These are phyloP conservation scores for Drosophila anceps DNA, from an alignment of 2,888 invertebrate genomes.

Conservation along the genomic window DNA sequence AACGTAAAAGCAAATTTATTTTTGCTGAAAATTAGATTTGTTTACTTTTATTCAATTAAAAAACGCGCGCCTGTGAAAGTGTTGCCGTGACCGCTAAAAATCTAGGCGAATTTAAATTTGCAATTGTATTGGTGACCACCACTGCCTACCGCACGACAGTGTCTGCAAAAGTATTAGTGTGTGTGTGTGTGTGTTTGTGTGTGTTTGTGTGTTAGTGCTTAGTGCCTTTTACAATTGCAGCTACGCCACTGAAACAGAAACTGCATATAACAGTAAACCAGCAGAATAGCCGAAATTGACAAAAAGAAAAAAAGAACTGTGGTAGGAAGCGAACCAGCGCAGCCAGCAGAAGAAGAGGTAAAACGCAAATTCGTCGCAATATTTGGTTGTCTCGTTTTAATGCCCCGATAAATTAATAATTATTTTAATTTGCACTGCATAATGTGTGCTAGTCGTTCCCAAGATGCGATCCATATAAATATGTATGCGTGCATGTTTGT, in stretches of 20 bases:
- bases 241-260: slow-evolving; percentile 38
- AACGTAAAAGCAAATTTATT: slow-evolving; percentile 33
- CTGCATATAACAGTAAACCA: slow-evolving; percentile 58
- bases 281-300: slow-evolving; percentile 23
- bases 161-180: too few relatives aligned
- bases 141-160: slow-evolving; percentile 10
- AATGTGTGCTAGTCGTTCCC: slow-evolving; percentile 8
- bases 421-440: slow-evolving; percentile 26
- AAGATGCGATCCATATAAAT: slow-evolving; percentile 13
- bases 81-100: slow-evolving; percentile 50
- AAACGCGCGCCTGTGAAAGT: slow-evolving; percentile 39
- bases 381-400: not conserved
- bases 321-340: not conserved
- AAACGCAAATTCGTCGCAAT: slow-evolving; percentile 2
- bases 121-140: slow-evolving; percentile 43
- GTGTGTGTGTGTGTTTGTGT: slow-evolving; percentile 11
- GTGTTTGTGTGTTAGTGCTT: slow-evolving; percentile 27
- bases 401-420: slow-evolving; percentile 28
- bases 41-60: slow-evolving; percentile 61
- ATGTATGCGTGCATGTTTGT: not conserved
- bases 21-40: slow-evolving; percentile 48
- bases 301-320: slow-evolving; percentile 17
- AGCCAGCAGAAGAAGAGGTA: slow-evolving; percentile 27
- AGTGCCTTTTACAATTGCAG: slow-evolving; percentile 43
- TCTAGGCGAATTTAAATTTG: slow-evolving; percentile 37